Percentiles rank a stretch among this genome's conserved stretches.
Conservation (phyloP, 2,113 vertebrate genomes). For the Passer montanus region DNA sequence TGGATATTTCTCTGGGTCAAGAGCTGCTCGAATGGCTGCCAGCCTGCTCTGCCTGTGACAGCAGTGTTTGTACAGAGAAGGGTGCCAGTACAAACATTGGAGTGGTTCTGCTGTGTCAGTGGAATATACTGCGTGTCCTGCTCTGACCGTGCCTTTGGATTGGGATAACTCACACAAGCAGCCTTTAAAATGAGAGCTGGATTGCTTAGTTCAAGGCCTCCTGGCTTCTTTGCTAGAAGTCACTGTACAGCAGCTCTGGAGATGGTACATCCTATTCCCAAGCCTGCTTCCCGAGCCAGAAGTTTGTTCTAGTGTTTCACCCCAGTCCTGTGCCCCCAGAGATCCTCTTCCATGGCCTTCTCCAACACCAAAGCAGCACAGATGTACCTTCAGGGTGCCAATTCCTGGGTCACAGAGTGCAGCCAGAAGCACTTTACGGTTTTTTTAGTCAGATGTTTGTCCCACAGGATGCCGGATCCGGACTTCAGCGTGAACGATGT, state of each 20-base stretch:
- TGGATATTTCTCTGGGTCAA: neutral
- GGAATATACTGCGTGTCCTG: neutral
- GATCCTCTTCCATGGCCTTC: neutral
- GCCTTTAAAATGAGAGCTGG: neutral
- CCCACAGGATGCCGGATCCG: slow-evolving; percentile 91
- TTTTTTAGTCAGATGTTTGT: slow-evolving; percentile 54
- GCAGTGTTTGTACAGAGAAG: neutral
- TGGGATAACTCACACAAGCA: neutral
- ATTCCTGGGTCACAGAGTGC: neutral
- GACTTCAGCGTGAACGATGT: slow-evolving; percentile 98
- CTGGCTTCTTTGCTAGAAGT: neutral
- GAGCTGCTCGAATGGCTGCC: neutral
- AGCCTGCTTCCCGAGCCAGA: neutral
- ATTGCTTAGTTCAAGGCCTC: neutral
- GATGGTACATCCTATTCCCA: neutral
- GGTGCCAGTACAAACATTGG: neutral
- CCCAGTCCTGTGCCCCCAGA: neutral
- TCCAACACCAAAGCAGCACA: neutral
- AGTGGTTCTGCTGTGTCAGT: neutral
- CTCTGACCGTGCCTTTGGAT: neutral
- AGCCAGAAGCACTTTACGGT: neutral
- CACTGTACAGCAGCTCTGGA: neutral
- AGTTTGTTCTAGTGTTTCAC: neutral
- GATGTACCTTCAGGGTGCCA: neutral
- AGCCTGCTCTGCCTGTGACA: neutral